phyloP scores from a whole-genome alignment of 2,888 invertebrate species.

The Aelia acuminata region DNA sequence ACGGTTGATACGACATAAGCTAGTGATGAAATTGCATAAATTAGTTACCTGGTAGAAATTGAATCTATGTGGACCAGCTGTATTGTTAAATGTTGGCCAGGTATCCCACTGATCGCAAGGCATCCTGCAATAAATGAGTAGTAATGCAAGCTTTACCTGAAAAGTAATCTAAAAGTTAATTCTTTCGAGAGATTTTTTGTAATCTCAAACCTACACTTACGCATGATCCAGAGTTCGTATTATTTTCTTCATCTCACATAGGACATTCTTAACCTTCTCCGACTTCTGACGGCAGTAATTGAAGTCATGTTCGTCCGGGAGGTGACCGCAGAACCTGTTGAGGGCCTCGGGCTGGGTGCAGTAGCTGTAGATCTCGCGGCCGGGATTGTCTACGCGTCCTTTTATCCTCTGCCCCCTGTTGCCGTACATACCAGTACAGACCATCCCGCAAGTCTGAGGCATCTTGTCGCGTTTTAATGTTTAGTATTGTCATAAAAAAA shows the following conservation, averaged over 20 bases:
- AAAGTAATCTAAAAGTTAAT: background rate
- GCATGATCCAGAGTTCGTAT: conserved; percentile 62
- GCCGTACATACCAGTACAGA: conserved; percentile 10
- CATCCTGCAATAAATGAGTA: conserved; percentile 61
- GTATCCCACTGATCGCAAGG: conserved; percentile 66
- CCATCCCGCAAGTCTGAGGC: background rate
- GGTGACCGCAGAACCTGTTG: conserved; percentile 63
- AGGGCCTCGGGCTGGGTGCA: conserved; percentile 55
- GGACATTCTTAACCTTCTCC: conserved; percentile 62
- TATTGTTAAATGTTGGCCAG: conserved; percentile 63
- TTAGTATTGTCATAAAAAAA: background rate
- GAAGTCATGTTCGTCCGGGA: conserved; percentile 64
- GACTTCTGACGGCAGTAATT: conserved; percentile 63
- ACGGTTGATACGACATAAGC: too few relatives aligned
- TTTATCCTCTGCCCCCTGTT: conserved; percentile 36
- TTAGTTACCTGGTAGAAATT: conserved; percentile 64
- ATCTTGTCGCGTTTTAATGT: background rate
- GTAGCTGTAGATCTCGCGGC: conserved; percentile 30
- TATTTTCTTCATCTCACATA: conserved; percentile 64
- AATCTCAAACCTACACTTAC: conserved; percentile 59
- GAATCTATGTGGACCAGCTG: conserved; percentile 65
- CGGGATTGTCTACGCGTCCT: conserved; percentile 48
- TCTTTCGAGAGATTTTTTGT: background rate
- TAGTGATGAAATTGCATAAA: background rate
- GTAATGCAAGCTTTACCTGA: background rate